Base-by-base conservation (phyloP, 2,888 invertebrate genomes). In the Parnassius mnemosyne region DNA sequence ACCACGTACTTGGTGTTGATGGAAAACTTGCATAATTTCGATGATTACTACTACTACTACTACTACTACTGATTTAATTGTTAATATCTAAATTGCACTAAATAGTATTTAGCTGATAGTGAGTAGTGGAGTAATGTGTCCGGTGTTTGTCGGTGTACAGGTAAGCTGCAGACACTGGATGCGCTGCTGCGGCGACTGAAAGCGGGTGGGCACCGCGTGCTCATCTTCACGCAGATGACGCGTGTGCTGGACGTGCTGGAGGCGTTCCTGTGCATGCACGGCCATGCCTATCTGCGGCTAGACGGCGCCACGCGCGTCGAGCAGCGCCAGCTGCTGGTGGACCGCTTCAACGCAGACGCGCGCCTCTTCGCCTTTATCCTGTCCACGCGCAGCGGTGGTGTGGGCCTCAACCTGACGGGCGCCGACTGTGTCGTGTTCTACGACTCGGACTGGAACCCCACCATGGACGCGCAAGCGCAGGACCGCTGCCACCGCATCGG, bases 171-270 rank as follows among this genome's bases (percentile, higher is more conserved):
- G 91, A 96, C 96, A 16, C 85, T 99, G 74, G 96, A 96, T 84
- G 90, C 92, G 59, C 92, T 99, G 66, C 92, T 99, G 75, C 94
- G 97, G 56, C 93, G 95, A 71, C 92, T 99, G 53, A 97, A 97
- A 86, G 90, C 92, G 20, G 97, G 93, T 60, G 94, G 94, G 58
- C 99, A 99, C 90, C 94, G 99, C 69, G 99, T 96, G 68, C 93
- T 99, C 43, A 97, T 99, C 74, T 99, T 99, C 92, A 99, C 99
- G 20, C 99, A 99, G 93, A 99, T 99, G 99, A 98, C 99, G 12
- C 95, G 97, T 84, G 99, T 99, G 98, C 92, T 99, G 78, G 99
- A 99, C 89, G 97, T 99, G 67, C 93, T 99, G 51, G 99, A 99
- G 92, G 95, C 96, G 52, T 99, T 99, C 90, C 95, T 99, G 55